These are phyloP conservation scores for Gymnoscelis rufifasciata DNA, from an alignment of 2,888 invertebrate species.

Conservation along the genomic window DNA sequence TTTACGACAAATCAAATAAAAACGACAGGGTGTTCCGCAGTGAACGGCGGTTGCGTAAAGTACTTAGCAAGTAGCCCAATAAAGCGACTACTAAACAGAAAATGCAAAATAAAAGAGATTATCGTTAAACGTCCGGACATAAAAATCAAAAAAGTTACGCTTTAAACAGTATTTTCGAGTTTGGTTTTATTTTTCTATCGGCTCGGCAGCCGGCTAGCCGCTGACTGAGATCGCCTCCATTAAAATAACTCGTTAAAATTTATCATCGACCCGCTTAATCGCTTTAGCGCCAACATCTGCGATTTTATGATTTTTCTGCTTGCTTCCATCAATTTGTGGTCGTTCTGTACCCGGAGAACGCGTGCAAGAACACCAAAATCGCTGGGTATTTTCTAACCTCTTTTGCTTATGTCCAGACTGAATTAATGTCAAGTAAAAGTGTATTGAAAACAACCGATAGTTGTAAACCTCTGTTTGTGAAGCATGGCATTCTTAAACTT, in stretches of 20 bases:
- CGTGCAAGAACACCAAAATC: slow-evolving; percentile 28
- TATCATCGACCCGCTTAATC: slow-evolving; percentile 79
- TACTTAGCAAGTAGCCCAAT: slow-evolving; percentile 1
- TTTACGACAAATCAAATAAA: not conserved
- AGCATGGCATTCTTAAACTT: no score
- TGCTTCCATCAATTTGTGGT: slow-evolving; percentile 73
- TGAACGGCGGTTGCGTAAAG: not conserved
- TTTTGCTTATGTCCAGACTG: no score
- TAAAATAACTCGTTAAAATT: slow-evolving; percentile 80
- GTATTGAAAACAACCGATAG: no score
- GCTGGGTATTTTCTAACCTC: not conserved
- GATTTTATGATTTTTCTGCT: slow-evolving; percentile 79
- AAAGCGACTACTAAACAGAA: not conserved
- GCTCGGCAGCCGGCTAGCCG: slow-evolving; percentile 70
- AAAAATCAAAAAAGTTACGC: slow-evolving; percentile 51
- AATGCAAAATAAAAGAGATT: slow-evolving; percentile 20
- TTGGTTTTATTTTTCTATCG: slow-evolving; percentile 76
- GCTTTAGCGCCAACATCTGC: slow-evolving; percentile 79
- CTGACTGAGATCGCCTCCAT: slow-evolving; percentile 78
- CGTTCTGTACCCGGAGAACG: slow-evolving; percentile 70
- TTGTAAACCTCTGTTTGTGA: no score
- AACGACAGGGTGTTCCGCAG: not conserved
- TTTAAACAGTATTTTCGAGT: slow-evolving; percentile 66
- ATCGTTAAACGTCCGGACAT: slow-evolving; percentile 42
- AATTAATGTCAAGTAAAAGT: no score